Evolutionary conservation across 2,797 vertebrate species (phyloP).

Genomic region (Synanceia verrucosa): DNA sequence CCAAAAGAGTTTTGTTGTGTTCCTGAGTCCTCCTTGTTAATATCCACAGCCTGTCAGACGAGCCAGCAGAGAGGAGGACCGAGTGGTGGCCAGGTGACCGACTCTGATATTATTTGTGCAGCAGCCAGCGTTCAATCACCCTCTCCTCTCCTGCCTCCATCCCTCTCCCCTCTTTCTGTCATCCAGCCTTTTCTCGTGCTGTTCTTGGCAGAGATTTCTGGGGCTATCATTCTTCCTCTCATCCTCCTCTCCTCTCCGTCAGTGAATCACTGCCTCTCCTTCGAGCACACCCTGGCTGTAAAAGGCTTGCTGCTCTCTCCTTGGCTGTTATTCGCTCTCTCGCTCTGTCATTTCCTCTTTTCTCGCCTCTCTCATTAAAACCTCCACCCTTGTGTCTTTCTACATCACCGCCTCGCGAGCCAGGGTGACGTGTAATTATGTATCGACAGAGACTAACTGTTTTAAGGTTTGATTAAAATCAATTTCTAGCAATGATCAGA

Average conservation of each 20-base stretch:
- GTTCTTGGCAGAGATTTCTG: conserved; percentile 70
- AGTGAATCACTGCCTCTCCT: conserved; percentile 56
- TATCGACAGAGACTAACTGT: neutral
- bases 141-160: conserved; percentile 48
- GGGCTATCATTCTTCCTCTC: conserved; percentile 64
- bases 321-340: conserved; percentile 12
- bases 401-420: neutral
- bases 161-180: conserved; percentile 49
- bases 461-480: neutral
- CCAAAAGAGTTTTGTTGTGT: neutral
- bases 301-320: conserved; percentile 41
- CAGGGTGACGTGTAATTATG: neutral
- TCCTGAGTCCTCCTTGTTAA: conserved; percentile 9
- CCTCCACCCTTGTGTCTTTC: neutral
- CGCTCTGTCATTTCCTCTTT: conserved; percentile 7
- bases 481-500: neutral
- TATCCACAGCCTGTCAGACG: conserved; percentile 17
- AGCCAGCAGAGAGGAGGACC: conserved; percentile 54
- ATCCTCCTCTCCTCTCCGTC: conserved; percentile 40
- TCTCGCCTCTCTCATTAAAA: conserved; percentile 4
- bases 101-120: conserved; percentile 72
- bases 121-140: conserved; percentile 63
- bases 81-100: conserved; percentile 65
- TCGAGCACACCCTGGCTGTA: conserved; percentile 34
- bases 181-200: conserved; percentile 60